Percentiles rank a stretch among this genome's conserved stretches.
Evolutionary conservation across 2,113 vertebrate species (phyloP).

Genomic region (Megaleporinus macrocephalus): DNA sequence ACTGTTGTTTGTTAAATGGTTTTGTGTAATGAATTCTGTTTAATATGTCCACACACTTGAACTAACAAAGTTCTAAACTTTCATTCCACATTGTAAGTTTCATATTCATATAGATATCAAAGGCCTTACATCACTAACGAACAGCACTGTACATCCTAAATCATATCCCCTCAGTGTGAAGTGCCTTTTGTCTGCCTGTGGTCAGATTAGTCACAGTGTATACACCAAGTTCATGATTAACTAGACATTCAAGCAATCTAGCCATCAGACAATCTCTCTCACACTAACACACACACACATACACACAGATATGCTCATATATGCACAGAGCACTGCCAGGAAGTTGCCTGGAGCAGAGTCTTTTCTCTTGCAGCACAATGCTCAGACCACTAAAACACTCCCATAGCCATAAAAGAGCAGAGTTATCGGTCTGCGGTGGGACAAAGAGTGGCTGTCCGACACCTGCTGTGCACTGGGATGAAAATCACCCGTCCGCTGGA

Average conservation of each 20-base stretch:
- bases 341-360: background rate
- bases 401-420: background rate
- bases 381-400: constrained; percentile 26
- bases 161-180: background rate
- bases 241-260: constrained; percentile 17
- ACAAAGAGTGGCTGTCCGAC: constrained; percentile 26
- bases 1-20: too few species aligned
- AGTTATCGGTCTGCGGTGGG: constrained; percentile 28
- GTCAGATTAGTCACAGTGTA: constrained; percentile 28
- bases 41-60: too few species aligned
- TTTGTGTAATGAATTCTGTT: too few species aligned
- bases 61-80: too few species aligned
- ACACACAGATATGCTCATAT: background rate
- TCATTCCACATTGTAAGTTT: too few species aligned
- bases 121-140: background rate
- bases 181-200: background rate
- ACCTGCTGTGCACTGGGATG: constrained; percentile 19
- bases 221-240: constrained; percentile 52
- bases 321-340: background rate
- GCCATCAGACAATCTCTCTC: background rate
- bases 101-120: background rate
- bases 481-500: background rate
- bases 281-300: background rate
- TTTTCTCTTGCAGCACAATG: background rate
- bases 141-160: background rate